Evolutionary conservation across 2,888 invertebrate genomes (phyloP).

Genomic region (Rhagonycha lutea): DNA sequence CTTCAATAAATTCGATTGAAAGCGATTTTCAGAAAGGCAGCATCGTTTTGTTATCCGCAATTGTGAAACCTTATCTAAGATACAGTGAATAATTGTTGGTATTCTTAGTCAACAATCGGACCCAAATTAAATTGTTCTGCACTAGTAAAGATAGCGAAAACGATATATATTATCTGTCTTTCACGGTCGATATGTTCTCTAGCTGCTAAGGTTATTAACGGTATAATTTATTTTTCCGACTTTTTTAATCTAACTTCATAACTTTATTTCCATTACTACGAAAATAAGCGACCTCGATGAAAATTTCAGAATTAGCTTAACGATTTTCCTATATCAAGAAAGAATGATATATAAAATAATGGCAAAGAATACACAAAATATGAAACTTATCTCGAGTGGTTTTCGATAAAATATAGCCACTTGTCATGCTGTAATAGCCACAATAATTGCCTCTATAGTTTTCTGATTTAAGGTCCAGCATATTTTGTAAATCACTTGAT

Average conservation of each 20-base stretch:
- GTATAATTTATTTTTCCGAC: neutral
- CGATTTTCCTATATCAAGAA: neutral
- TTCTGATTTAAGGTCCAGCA: neutral
- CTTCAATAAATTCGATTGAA: neutral
- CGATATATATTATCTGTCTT: neutral
- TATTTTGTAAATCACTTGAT: neutral
- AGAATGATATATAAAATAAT: neutral
- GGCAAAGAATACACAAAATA: neutral
- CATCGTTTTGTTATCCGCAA: slow-evolving; percentile 1
- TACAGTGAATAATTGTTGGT: slow-evolving; percentile 4
- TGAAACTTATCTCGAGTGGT: neutral
- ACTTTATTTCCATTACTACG: neutral
- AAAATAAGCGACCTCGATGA: neutral
- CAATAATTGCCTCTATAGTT: neutral
- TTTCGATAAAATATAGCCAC: neutral
- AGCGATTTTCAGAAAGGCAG: neutral
- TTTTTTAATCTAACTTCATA: neutral
- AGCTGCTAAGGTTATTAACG: neutral
- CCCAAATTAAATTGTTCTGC: neutral
- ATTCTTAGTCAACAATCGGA: slow-evolving; percentile 1
- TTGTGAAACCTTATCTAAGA: neutral
- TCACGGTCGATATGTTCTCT: neutral
- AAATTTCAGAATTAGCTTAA: neutral
- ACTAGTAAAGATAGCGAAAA: slow-evolving; percentile 1
- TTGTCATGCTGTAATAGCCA: neutral